Percentiles rank a stretch among this genome's conserved stretches.
Conservation (phyloP, 2,113 vertebrate genomes). For the Ornithorhynchus anatinus region DNA sequence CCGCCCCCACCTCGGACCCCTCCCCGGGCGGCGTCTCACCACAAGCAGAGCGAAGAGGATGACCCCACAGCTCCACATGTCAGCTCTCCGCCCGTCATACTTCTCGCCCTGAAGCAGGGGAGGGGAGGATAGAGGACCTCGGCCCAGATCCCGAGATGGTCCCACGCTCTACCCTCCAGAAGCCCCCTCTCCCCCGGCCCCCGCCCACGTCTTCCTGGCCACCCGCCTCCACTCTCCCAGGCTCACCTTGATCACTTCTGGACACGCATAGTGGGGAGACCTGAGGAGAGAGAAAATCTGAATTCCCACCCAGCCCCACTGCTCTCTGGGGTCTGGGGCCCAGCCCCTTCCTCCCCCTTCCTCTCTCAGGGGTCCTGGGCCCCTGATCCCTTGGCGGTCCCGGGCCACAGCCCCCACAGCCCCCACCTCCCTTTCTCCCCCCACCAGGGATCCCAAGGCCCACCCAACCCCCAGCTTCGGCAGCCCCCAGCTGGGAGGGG, state of each 20-base stretch:
- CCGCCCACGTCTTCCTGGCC: background rate
- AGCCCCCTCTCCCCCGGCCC: background rate
- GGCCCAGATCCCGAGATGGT: background rate
- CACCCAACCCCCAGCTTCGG: background rate
- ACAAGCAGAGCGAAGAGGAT: constrained; percentile 89
- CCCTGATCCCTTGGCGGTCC: background rate
- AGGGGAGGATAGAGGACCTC: background rate
- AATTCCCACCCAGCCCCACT: background rate
- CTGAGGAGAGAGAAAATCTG: constrained; percentile 37
- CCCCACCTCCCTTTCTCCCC: no score
- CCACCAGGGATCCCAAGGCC: background rate
- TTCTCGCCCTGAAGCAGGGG: constrained; percentile 80
- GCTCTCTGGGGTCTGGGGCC: background rate
- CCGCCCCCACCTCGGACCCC: no score
- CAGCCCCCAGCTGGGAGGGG: background rate
- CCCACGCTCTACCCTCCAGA: background rate
- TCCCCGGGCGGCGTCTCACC: constrained; percentile 64
- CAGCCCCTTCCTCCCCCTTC: background rate
- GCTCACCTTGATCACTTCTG: constrained; percentile 91
- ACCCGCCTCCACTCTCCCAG: background rate
- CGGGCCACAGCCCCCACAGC: background rate
- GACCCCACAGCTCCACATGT: constrained; percentile 93
- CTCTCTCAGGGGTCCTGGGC: background rate
- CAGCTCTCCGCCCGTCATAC: constrained; percentile 88
- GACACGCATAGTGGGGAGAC: constrained; percentile 92